phyloP scores from a whole-genome alignment of 2,888 invertebrate species.

The Stenurella melanura region DNA sequence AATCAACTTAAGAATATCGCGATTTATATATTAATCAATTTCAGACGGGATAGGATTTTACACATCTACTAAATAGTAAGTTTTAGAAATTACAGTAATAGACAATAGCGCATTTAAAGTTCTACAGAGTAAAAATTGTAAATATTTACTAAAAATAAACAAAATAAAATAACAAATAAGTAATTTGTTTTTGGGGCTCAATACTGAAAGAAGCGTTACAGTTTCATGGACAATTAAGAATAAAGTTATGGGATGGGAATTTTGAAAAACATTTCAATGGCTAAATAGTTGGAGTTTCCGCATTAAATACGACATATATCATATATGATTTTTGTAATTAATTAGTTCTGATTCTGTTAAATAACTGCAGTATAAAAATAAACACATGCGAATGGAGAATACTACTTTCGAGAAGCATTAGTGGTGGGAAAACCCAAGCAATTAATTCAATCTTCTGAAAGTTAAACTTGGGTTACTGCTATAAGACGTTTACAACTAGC shows the following conservation, averaged over 20 bases:
- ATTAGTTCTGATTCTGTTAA: background rate
- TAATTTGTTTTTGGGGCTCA: too few relatives aligned
- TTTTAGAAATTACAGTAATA: too few relatives aligned
- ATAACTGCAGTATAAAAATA: background rate
- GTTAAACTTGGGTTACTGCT: background rate
- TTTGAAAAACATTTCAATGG: background rate
- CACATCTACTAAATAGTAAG: too few relatives aligned
- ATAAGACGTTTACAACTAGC: background rate
- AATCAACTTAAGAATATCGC: too few relatives aligned
- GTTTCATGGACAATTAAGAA: background rate
- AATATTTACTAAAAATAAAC: too few relatives aligned
- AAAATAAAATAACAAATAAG: too few relatives aligned
- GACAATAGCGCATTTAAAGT: too few relatives aligned
- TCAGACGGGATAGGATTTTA: too few relatives aligned
- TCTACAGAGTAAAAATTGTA: too few relatives aligned
- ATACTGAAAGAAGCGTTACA: background rate
- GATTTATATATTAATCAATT: too few relatives aligned
- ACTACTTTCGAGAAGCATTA: background rate
- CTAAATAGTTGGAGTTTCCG: background rate
- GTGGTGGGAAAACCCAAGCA: background rate
- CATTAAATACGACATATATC: background rate
- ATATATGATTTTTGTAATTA: background rate
- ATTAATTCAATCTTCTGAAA: slow-evolving; percentile 2
- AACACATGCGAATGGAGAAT: background rate
- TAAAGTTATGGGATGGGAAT: background rate